Conservation (phyloP, 2,888 invertebrate genomes). For the Monochamus alternatus region DNA sequence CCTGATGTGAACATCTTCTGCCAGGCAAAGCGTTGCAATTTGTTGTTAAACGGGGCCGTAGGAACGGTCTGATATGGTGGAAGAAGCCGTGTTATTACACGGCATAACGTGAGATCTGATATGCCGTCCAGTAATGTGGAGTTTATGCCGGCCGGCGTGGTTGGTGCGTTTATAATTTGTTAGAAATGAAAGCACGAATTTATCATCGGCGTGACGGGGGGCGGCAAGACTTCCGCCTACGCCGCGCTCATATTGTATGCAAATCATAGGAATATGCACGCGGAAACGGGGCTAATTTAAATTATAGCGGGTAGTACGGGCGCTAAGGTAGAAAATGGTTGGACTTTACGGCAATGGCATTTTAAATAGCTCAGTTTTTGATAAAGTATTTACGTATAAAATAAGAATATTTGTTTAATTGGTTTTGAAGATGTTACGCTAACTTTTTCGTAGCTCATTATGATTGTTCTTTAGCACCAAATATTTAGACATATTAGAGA, state of each 20-base stretch:
- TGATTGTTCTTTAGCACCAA: too few relatives aligned
- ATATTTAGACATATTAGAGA: too few relatives aligned
- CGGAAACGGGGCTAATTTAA: constrained; percentile 60
- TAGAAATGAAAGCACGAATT: constrained; percentile 60
- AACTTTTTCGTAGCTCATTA: too few relatives aligned
- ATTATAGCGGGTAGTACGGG: constrained; percentile 32
- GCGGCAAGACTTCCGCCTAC: constrained; percentile 62
- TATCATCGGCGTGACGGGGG: constrained; percentile 59
- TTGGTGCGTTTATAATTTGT: constrained; percentile 61
- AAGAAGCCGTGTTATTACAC: constrained; percentile 51
- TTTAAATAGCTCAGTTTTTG: too few relatives aligned
- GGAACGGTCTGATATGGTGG: constrained; percentile 50
- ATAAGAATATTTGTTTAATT: too few relatives aligned
- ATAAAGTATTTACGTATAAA: too few relatives aligned
- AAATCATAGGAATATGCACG: constrained; percentile 60
- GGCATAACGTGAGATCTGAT: constrained; percentile 55
- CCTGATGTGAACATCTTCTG: too few relatives aligned
- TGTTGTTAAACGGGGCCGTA: constrained; percentile 46
- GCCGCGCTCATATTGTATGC: constrained; percentile 59
- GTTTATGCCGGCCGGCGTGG: constrained; percentile 51
- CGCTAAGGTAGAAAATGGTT: not conserved
- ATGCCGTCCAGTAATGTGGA: constrained; percentile 49
- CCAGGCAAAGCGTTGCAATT: constrained; percentile 39
- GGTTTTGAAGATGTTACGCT: too few relatives aligned
- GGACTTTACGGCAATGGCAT: not conserved